Evolutionary conservation across 2,797 vertebrate species (phyloP).

Genomic region (Tokudaia muenninki): DNA sequence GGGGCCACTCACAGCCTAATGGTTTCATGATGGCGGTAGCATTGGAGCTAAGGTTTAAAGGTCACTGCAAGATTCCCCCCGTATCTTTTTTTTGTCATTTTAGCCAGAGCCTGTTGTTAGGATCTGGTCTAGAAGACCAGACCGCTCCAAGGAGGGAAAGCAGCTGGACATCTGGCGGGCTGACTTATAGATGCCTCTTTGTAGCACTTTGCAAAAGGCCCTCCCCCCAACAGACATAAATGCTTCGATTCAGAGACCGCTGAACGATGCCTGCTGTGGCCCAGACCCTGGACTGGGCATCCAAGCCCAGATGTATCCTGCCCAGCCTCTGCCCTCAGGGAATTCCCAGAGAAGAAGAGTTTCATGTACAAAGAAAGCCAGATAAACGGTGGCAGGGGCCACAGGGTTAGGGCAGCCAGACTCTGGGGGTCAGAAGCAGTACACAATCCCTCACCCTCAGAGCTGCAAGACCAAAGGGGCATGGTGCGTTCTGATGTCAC

Average conservation of each 20-base stretch:
- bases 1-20: neutral
- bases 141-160: slow-evolving; percentile 69
- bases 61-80: neutral
- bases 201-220: slow-evolving; percentile 76
- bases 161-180: slow-evolving; percentile 81
- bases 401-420: slow-evolving; percentile 35
- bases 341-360: slow-evolving; percentile 78
- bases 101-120: slow-evolving; percentile 55
- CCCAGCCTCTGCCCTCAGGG: slow-evolving; percentile 76
- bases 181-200: slow-evolving; percentile 82
- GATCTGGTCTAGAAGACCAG: slow-evolving; percentile 65
- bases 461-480: neutral
- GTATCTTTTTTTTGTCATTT: slow-evolving; percentile 44
- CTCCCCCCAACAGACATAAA: slow-evolving; percentile 81
- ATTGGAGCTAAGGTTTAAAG: slow-evolving; percentile 2
- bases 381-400: slow-evolving; percentile 69
- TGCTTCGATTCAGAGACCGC: slow-evolving; percentile 80
- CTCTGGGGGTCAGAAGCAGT: slow-evolving; percentile 62
- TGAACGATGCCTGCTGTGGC: slow-evolving; percentile 79
- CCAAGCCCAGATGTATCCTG: slow-evolving; percentile 80
- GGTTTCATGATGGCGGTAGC: neutral
- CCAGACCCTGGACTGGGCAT: slow-evolving; percentile 68
- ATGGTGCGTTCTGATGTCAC: neutral
- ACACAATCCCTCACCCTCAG: slow-evolving; percentile 4
- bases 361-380: slow-evolving; percentile 76